Conservation (phyloP, 2,888 invertebrate genomes). For the Chironomus riparius region DNA sequence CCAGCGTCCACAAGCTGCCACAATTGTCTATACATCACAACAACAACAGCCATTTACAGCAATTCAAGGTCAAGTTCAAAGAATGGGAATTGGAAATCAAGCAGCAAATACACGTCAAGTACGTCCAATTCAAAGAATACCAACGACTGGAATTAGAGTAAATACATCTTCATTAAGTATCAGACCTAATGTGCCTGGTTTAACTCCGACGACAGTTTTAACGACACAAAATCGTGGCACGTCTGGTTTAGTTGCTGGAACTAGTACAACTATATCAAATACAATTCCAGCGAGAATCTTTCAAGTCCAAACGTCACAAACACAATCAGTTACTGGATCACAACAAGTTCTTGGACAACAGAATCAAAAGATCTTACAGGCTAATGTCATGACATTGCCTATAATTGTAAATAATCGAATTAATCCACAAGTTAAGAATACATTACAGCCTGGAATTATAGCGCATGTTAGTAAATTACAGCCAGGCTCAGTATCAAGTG, state of each 20-base stretch:
- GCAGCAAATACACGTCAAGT: slow-evolving; percentile 38
- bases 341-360: slow-evolving; percentile 39
- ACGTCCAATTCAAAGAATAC: slow-evolving; percentile 37
- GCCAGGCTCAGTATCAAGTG: slow-evolving; percentile 1
- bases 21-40: slow-evolving; percentile 39
- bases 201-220: slow-evolving; percentile 34
- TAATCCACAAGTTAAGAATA: neutral
- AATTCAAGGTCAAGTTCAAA: slow-evolving; percentile 32
- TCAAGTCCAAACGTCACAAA: slow-evolving; percentile 39
- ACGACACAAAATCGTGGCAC: slow-evolving; percentile 30
- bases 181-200: slow-evolving; percentile 37
- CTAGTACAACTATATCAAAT: slow-evolving; percentile 35
- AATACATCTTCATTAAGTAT: slow-evolving; percentile 42
- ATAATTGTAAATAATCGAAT: slow-evolving; percentile 35
- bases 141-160: slow-evolving; percentile 30
- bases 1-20: slow-evolving; percentile 39
- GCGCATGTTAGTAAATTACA: slow-evolving; percentile 19
- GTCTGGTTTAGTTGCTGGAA: slow-evolving; percentile 31
- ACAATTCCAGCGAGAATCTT: slow-evolving; percentile 37
- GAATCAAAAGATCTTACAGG: slow-evolving; percentile 35
- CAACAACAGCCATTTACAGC: slow-evolving; percentile 34
- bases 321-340: slow-evolving; percentile 32
- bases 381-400: slow-evolving; percentile 40
- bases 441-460: slow-evolving; percentile 16
- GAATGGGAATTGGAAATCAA: slow-evolving; percentile 38